These are phyloP conservation scores for Agrenia bidenticulata DNA, from an alignment of 2,888 invertebrate genomes.

Conservation along the genomic window DNA sequence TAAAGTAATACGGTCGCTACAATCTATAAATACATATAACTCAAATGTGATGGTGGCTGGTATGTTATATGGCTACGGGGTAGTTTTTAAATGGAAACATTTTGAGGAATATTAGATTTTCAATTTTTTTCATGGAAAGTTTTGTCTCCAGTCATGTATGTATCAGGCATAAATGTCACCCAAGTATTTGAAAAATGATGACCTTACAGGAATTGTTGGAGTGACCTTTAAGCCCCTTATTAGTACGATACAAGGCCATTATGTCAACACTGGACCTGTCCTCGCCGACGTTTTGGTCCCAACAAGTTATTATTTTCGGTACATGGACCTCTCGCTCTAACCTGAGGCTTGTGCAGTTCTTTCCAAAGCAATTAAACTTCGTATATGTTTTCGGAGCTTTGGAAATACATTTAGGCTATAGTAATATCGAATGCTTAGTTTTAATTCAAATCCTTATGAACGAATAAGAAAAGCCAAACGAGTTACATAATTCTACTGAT, in stretches of 20 bases:
- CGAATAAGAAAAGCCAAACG: neutral
- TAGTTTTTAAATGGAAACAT: no score
- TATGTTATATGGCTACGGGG: no score
- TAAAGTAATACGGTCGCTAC: no score
- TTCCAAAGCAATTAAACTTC: neutral
- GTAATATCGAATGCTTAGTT: no score
- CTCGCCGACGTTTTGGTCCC: neutral
- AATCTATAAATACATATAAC: no score
- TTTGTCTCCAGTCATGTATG: no score
- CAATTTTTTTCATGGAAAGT: no score
- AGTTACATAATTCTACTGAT: neutral
- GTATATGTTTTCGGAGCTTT: neutral
- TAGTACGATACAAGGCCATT: conserved; percentile 6
- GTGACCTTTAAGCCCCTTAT: neutral
- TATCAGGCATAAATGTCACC: no score
- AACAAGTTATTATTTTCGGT: conserved; percentile 3
- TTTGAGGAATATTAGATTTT: no score
- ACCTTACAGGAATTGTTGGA: conserved; percentile 11
- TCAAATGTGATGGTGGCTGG: no score
- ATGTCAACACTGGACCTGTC: neutral
- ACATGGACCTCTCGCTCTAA: neutral
- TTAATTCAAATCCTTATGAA: conserved; percentile 1
- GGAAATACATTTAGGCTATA: neutral
- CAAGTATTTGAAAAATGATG: no score
- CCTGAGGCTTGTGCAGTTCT: neutral